These are phyloP conservation scores for Palaemon carinicauda DNA, from an alignment of 1,140 invertebrate species.

Conservation along the genomic window DNA sequence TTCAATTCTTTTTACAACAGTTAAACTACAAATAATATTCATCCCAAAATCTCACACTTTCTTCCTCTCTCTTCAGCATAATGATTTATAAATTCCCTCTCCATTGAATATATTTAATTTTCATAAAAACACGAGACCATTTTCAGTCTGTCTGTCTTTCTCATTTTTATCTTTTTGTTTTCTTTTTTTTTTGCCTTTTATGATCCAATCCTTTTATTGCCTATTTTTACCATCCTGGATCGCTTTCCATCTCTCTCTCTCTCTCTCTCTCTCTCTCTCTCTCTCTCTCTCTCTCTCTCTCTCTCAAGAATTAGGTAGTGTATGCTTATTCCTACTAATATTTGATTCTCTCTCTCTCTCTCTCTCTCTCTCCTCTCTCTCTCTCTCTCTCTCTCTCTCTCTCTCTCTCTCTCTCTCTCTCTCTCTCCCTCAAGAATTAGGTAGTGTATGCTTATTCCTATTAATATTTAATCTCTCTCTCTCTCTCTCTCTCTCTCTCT, in stretches of 20 bases:
- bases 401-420: slow-evolving; percentile 9
- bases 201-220: not conserved
- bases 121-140: not conserved
- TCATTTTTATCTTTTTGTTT: too few species aligned
- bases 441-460: too few species aligned
- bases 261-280: too few species aligned
- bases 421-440: not conserved
- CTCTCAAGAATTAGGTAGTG: not conserved
- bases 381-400: too few species aligned
- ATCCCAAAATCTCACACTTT: not conserved
- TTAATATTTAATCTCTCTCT: not conserved
- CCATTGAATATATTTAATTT: not conserved
- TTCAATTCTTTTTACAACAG: not conserved
- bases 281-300: slow-evolving; percentile 3
- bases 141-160: not conserved
- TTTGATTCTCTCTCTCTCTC: not conserved
- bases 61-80: not conserved
- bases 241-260: too few species aligned
- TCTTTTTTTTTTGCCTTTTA: not conserved
- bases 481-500: not conserved
- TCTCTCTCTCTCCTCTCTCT: not conserved
- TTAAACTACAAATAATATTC: not conserved
- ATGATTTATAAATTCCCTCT: too few species aligned
- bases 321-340: too few species aligned
- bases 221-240: too few species aligned